Base-by-base conservation (phyloP, 2,113 vertebrate genomes). In the Gallinago jamesoni region DNA sequence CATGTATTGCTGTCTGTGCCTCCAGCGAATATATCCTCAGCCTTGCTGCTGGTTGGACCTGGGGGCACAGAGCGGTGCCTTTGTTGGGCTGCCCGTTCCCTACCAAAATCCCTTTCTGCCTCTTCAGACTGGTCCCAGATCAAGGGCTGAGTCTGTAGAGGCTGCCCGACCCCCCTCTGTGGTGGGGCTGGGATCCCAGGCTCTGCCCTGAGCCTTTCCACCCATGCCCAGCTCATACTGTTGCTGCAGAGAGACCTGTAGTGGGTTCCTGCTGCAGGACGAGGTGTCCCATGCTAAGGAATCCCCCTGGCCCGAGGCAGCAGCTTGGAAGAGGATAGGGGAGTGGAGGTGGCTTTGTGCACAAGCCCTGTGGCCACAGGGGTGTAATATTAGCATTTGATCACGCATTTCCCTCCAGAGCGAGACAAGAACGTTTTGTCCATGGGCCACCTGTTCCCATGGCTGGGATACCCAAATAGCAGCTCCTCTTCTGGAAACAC, bases 401-500 rank as follows among this genome's bases (percentile, higher is more conserved):
- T 73, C 72, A 33, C 33, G 27, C 50, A 53, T 87, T 84, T 93
- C 37, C 21, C 22, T 89, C 37, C 64, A 62, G 21, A 66, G 59
- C 59, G 45, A n/a, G 23, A 66, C 64, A 87, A 70, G 73, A 84
- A 78, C 1, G 17, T 70, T 76, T 81, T 74, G 56, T 87, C 69
- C 90, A 20, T n/a, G 74, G 69, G 64, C 64, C 93, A 96, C 84
- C 81, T 94, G 93, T 94, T 94, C 63, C 84, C 83, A 4, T 50
- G 45, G 86, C 93, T 43, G 55, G 60, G 52, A 90, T 72, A 90
- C 79, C 67, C 79, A 78, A 78, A 87, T 55, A 86, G 52, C 64
- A 84, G 70, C 84, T 91, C 57, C 4, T 53, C 68, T 75, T 94
- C 80, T 89, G 80, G 50, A 64, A 91, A 67, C 60, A 86, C 84